Evolutionary conservation across 2,888 invertebrate genomes (phyloP), one percentile per base, ranked within the genome.

Genomic region (Mamestra brassicae): DNA sequence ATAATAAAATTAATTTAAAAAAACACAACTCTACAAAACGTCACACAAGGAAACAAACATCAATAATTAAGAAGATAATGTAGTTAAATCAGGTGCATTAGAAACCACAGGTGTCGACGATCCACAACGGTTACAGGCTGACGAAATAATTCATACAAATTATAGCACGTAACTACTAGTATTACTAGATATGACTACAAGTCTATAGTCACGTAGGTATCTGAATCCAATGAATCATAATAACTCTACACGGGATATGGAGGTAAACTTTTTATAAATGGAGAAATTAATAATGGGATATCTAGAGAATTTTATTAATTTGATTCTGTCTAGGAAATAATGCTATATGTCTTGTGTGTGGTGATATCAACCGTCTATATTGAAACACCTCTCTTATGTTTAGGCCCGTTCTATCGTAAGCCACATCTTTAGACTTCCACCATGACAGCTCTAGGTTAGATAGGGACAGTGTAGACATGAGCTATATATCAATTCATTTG

Each of bases 141-240:
- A 78, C 15, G 63, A 78, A 82, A 75, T 83, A 69, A 74, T 71
- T 45, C 1, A 52, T 55, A 68, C 38, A 75, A 75, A 70, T 79
- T 38, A 60, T 55, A 64, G 63, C 79, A 71, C 58, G 79, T 63
- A 72, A 58, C 58, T 57, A 69, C 58, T 63, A 45, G 61, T 52
- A 34, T 71, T 66, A 57, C 47, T 71, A 76, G 71, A 80, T 76
- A 83, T 54, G 69, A 58, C 66, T 83, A 82, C 72, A 68, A 57
- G 80, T 58, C 54, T 61, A 73, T 61, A 67, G 83, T 80, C 83
- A 82, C 81, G 81, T 78, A 70, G 50, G 60, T 83, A 82, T 69
- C 58, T 47, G 47, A 36, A 72, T 10, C 15, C 66, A 63, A 57
- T 82, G 66, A 83, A 42, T 71, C 83, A 75, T 55, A 47, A 60